phyloP scores from a whole-genome alignment of 2,113 vertebrate genomes.

The Podarcis muralis region DNA sequence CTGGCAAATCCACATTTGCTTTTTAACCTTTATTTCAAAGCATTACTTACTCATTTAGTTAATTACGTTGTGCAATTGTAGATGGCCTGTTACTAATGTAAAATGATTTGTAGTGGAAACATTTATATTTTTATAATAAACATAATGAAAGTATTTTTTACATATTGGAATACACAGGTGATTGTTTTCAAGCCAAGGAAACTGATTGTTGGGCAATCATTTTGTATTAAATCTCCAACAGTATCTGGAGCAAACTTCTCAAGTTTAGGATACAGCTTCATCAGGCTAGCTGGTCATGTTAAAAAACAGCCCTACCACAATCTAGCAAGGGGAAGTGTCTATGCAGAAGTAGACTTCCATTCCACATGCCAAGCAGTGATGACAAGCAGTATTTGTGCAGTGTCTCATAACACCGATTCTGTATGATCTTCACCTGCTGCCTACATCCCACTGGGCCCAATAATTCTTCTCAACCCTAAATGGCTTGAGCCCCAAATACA shows the following conservation, averaged over 20 bases:
- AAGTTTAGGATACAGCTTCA: constrained; percentile 48
- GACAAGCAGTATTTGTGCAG: too few species aligned
- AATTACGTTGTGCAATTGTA: constrained; percentile 89
- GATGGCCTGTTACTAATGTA: constrained; percentile 99
- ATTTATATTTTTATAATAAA: constrained; percentile 99
- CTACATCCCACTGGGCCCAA: too few species aligned
- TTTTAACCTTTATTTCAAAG: constrained; percentile 78
- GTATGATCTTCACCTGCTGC: too few species aligned
- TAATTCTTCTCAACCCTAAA: too few species aligned
- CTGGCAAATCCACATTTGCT: constrained; percentile 84
- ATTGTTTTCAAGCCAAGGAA: constrained; percentile 75
- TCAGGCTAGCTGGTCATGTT: not conserved
- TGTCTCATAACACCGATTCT: too few species aligned
- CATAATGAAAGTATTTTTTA: constrained; percentile 99
- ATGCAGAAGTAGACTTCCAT: not conserved
- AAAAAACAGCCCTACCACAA: not conserved
- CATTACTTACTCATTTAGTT: constrained; percentile 80
- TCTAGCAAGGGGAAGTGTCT: not conserved
- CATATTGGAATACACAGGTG: constrained; percentile 84
- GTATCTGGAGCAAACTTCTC: constrained; percentile 36
- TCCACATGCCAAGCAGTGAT: not conserved
- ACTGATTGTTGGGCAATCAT: constrained; percentile 56
- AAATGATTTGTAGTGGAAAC: constrained; percentile 99
- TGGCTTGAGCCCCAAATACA: too few species aligned
- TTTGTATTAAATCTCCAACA: constrained; percentile 58